phyloP scores from a whole-genome alignment of 2,888 invertebrate species.

The Chloroclystis v-ata region DNA sequence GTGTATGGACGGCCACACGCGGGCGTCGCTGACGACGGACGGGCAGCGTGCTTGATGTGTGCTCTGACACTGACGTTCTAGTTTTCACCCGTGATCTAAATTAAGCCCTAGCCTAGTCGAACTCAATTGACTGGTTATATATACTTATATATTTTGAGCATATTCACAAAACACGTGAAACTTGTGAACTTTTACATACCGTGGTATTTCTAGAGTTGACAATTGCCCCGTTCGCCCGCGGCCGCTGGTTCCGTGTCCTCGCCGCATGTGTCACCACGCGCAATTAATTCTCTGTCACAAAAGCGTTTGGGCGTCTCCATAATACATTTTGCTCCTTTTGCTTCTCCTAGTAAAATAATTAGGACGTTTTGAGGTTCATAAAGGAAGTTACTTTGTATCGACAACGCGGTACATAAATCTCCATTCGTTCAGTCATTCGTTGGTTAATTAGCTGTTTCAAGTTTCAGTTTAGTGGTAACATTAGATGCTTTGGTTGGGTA shows the following conservation, averaged over 20 bases:
- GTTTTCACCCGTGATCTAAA: constrained; percentile 74
- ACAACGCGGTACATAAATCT: constrained; percentile 76
- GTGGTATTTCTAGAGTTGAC: not conserved
- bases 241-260: constrained; percentile 25
- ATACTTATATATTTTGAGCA: constrained; percentile 25
- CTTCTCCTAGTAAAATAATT: constrained; percentile 72
- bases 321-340: constrained; percentile 70
- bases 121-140: constrained; percentile 38
- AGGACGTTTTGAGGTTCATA: constrained; percentile 78
- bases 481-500: constrained; percentile 33
- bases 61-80: constrained; percentile 65
- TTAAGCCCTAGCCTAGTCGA: constrained; percentile 44
- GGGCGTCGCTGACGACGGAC: constrained; percentile 59
- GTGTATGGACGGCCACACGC: constrained; percentile 73
- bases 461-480: constrained; percentile 40
- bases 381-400: constrained; percentile 77
- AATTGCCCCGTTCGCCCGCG: constrained; percentile 28
- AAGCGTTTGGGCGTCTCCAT: constrained; percentile 75
- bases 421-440: constrained; percentile 70
- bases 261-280: constrained; percentile 72
- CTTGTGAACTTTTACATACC: not conserved
- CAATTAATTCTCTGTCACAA: constrained; percentile 78
- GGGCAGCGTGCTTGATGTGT: constrained; percentile 62
- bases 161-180: constrained; percentile 4
- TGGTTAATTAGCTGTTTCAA: constrained; percentile 65